These are phyloP conservation scores for Antheraea pernyi DNA, from an alignment of 1,140 invertebrate genomes.

Conservation along the genomic window DNA sequence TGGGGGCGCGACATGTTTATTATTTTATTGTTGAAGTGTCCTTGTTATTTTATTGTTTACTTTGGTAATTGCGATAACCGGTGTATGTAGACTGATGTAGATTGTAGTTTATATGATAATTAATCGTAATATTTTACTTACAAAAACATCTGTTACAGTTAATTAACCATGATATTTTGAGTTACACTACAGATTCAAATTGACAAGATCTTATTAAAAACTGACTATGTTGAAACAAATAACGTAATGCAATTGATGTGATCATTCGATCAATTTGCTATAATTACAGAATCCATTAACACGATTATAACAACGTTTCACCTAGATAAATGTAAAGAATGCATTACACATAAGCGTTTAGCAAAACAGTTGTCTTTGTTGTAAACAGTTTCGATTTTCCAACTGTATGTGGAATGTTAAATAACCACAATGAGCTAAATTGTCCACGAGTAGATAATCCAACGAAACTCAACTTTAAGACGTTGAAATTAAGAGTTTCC, in stretches of 20 bases:
- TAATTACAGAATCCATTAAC: not conserved
- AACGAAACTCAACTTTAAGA: not conserved
- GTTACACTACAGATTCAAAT: not conserved
- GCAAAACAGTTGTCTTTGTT: constrained; percentile 28
- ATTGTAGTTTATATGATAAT: not conserved
- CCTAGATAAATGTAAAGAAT: not conserved
- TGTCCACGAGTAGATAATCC: not conserved
- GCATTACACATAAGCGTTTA: constrained; percentile 16
- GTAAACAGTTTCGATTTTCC: constrained; percentile 38
- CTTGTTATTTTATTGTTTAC: constrained; percentile 2
- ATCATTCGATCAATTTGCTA: not conserved
- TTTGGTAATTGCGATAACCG: not conserved
- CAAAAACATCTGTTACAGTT: not conserved
- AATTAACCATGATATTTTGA: not conserved
- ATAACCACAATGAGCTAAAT: constrained; percentile 12
- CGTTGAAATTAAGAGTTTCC: not conserved
- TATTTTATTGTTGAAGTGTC: not conserved
- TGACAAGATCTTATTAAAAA: not conserved
- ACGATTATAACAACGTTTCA: not conserved
- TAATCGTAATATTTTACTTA: not conserved
- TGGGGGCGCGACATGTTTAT: not conserved
- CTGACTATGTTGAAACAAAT: not conserved
- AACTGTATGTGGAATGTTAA: constrained; percentile 32
- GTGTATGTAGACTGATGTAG: constrained; percentile 1
- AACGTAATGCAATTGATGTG: no score